Evolutionary conservation across 2,888 invertebrate species (phyloP).

Genomic region (Morinoia aosen): DNA sequence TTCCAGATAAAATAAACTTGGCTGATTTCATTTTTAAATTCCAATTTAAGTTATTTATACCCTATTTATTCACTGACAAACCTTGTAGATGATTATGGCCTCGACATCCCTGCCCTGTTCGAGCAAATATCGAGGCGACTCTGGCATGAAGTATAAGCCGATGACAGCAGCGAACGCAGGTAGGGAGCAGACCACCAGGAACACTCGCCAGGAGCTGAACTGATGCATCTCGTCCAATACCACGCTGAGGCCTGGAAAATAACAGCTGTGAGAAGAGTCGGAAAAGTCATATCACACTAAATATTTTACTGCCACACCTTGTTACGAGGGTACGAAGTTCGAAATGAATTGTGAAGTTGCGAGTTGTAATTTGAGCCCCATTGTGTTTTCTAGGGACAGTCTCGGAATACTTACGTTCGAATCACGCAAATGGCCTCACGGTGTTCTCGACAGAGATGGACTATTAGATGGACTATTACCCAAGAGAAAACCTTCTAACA

Average conservation of each 20-base stretch:
- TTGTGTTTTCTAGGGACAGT: too few relatives aligned
- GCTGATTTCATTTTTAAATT: too few relatives aligned
- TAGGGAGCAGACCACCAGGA: slow-evolving; percentile 79
- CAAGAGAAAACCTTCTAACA: too few relatives aligned
- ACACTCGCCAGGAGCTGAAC: slow-evolving; percentile 84
- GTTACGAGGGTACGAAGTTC: not conserved
- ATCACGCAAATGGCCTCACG: too few relatives aligned
- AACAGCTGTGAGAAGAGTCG: not conserved
- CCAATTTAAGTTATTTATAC: not conserved
- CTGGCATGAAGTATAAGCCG: slow-evolving; percentile 82
- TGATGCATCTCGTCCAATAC: slow-evolving; percentile 82
- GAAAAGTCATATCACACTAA: not conserved
- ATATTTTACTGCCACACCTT: not conserved
- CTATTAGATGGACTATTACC: too few relatives aligned
- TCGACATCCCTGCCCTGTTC: slow-evolving; percentile 84
- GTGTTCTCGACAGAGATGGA: too few relatives aligned
- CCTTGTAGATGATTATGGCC: slow-evolving; percentile 83
- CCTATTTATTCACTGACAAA: slow-evolving; percentile 57
- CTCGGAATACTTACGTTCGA: too few relatives aligned
- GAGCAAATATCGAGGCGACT: slow-evolving; percentile 81
- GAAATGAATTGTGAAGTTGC: not conserved
- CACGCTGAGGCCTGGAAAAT: slow-evolving; percentile 76
- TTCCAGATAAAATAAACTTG: too few relatives aligned
- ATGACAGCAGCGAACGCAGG: slow-evolving; percentile 81
- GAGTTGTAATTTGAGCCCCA: not conserved